Evolutionary conservation across 30 jellyfish, hydroid and myxozoan genomes (phyloP), one percentile per base, ranked within the genome.

Genomic region (Rhopilema esculentum): DNA sequence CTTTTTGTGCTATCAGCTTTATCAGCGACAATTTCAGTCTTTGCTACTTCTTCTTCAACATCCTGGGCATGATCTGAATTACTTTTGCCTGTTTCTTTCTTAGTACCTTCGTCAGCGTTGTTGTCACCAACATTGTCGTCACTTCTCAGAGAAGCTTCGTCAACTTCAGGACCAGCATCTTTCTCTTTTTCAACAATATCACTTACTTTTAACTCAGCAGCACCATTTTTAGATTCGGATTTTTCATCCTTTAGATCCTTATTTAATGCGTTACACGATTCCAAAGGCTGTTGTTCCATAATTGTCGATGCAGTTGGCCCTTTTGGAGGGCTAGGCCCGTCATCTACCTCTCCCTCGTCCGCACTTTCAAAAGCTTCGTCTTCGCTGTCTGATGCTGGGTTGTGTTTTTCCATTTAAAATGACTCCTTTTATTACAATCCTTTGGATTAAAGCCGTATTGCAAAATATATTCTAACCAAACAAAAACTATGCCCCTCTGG

Each of bases 361-460:
- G 98, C 98, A 71, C 98, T 93, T 33, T 87, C 84, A 79, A 93
- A 93, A 17, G 94, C 98, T 27, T 93, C 98, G 61, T 93, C 98
- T 53, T 80, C 96, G 48, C 96, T 88, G 49, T 88, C 96, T 1
- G 96, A 64, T 0, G 27, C 19, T 33, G 64, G 23, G 16, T 51
- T 72, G 16, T 74, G 61, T n/a, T 78, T 63, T 18, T 85, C 94
- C 94, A 85, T 85, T 40, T 9, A 8, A 52, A 25, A 16, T 19
- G 77, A 29, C 77, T 29, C 33, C 77, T 16, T 20, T 23, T 18
- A 20, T 0, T 8, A 24, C 19, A 6, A 23, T 6, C 18, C 33
- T 66, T 66, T 23, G 29, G 23, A 23, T 23, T 23, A 40, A 40
- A n/a, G 6, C 12, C 57, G 57, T 40, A 2, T 40, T 2, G 6